Evolutionary conservation across 2,797 vertebrate genomes (phyloP).

Genomic region (Semaprochilodus insignis): DNA sequence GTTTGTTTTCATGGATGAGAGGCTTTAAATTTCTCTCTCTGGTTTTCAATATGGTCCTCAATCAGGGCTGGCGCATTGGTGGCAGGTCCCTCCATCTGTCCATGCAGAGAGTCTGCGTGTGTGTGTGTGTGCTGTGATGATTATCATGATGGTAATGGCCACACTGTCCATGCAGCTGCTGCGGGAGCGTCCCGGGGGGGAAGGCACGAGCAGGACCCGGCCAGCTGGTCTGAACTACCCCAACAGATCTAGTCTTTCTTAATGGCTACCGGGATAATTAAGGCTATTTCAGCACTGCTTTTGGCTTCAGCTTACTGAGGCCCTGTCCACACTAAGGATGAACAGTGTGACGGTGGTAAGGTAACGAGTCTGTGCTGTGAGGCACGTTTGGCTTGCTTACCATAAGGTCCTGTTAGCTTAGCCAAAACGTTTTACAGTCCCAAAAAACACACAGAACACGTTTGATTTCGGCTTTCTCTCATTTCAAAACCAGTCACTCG

Average conservation of each 20-base stretch:
- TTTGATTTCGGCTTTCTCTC: no score
- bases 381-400: no score
- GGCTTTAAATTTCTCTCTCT: conserved; percentile 12
- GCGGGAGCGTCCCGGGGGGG: conserved; percentile 39
- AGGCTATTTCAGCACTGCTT: background rate
- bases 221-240: conserved; percentile 21
- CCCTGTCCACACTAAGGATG: no score
- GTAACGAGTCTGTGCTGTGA: no score
- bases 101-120: conserved; percentile 15
- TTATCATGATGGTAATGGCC: conserved; percentile 58
- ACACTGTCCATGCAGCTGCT: conserved; percentile 54
- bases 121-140: conserved; percentile 41
- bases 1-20: conserved; percentile 7
- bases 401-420: no score
- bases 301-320: no score
- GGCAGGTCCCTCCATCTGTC: conserved; percentile 50
- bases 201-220: conserved; percentile 8
- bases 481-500: no score
- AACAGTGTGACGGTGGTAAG: no score
- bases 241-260: background rate
- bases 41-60: conserved; percentile 9
- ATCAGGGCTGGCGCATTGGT: conserved; percentile 2
- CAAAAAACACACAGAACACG: no score
- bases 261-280: background rate
- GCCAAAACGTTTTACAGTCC: no score